Evolutionary conservation across 1,140 invertebrate species (phyloP).

Genomic region (Orius insidiosus): DNA sequence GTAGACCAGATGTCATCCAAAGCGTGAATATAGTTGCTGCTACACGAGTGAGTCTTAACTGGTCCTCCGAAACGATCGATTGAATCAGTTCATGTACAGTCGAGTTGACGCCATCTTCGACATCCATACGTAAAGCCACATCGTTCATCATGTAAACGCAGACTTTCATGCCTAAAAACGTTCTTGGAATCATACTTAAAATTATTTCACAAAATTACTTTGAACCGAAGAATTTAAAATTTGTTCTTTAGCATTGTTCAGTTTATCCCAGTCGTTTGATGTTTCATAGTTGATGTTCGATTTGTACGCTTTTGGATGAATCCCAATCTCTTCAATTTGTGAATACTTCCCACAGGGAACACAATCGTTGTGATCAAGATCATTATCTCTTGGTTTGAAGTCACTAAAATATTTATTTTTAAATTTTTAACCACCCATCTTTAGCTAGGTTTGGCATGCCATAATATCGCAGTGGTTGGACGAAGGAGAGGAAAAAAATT

Average conservation of each 20-base stretch:
- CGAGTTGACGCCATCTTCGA: conserved; percentile 37
- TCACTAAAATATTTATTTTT: conserved; percentile 15
- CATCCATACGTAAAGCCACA: conserved; percentile 47
- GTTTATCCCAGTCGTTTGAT: conserved; percentile 11
- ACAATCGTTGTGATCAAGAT: conserved; percentile 10
- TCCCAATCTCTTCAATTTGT: conserved; percentile 10
- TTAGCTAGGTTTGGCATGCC: too few relatives aligned
- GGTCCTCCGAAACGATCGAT: conserved; percentile 33
- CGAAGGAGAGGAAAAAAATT: too few relatives aligned
- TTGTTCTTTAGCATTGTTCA: conserved; percentile 16
- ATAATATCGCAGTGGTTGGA: too few relatives aligned
- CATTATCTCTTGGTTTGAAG: conserved; percentile 13
- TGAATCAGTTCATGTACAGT: conserved; percentile 33
- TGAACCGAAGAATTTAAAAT: conserved; percentile 9
- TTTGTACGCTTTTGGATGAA: conserved; percentile 10
- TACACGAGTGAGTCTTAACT: conserved; percentile 34
- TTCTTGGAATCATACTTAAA: neutral
- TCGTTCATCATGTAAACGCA: conserved; percentile 49
- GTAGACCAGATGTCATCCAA: conserved; percentile 45
- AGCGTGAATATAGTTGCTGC: conserved; percentile 40
- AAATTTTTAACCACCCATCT: too few relatives aligned
- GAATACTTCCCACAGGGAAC: conserved; percentile 11
- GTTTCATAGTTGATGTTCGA: conserved; percentile 10
- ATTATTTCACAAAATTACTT: neutral
- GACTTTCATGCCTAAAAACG: conserved; percentile 19